Conservation (phyloP, 2,888 invertebrate genomes). For the Labia minor region DNA sequence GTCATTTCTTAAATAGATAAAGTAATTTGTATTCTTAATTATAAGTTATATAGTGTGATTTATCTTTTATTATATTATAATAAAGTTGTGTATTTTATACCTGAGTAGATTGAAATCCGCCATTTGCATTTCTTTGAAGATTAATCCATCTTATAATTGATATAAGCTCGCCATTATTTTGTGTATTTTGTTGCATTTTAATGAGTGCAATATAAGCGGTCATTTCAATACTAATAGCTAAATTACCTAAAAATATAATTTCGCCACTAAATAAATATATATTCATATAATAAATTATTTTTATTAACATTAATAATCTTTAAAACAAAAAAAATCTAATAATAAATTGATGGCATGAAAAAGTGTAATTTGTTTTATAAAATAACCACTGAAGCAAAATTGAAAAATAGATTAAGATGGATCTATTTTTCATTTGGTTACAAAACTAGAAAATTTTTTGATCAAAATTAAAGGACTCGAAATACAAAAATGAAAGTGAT, state of each 20-base stretch:
- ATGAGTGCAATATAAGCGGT: slow-evolving; percentile 56
- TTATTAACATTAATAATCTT: too few relatives aligned
- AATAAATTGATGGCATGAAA: slow-evolving; percentile 27
- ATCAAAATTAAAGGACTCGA: too few relatives aligned
- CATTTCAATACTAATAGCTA: slow-evolving; percentile 54
- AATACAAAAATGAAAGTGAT: too few relatives aligned
- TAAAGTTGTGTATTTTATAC: too few relatives aligned
- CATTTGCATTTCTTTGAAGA: slow-evolving; percentile 52
- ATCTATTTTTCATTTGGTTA: too few relatives aligned
- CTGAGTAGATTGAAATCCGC: slow-evolving; percentile 67
- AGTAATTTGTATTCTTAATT: too few relatives aligned
- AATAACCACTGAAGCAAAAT: too few relatives aligned
- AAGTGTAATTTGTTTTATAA: not conserved
- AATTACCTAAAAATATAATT: slow-evolving; percentile 21
- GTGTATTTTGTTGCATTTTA: slow-evolving; percentile 41
- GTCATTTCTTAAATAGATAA: too few relatives aligned
- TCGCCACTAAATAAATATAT: not conserved
- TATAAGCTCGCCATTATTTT: slow-evolving; percentile 44
- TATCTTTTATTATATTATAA: too few relatives aligned
- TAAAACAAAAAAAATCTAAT: not conserved
- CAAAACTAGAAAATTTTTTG: too few relatives aligned
- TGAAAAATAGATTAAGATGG: too few relatives aligned
- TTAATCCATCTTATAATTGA: slow-evolving; percentile 62
- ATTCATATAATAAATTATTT: not conserved
- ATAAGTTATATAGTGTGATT: too few relatives aligned